Base-by-base conservation (phyloP, 2,888 invertebrate species). In the Piscicola geometra region DNA sequence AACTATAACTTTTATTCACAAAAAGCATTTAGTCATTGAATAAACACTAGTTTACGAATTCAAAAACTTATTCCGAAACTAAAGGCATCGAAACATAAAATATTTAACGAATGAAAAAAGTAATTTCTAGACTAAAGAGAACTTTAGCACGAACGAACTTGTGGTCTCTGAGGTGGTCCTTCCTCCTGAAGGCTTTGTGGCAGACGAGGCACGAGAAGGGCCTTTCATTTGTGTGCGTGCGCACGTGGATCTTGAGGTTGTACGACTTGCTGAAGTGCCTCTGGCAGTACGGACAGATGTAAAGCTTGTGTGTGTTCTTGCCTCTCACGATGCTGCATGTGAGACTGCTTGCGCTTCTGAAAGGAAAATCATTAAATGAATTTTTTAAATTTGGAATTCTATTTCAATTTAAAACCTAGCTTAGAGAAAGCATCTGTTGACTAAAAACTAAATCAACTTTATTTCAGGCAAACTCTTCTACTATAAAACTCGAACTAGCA, bases 251-350 rank as follows among this genome's bases (percentile, higher is more conserved):
- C 81, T 97, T 88, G 83, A 98, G 88, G 87, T 98, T 98, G 87
- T 95, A 98, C 28, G 93, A 94, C 87, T 98, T 98, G 77, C 96
- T 97, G 86, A 98, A 98, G 85, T 96, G 94, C n/a, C 97, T 90
- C 86, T 93, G 92, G 85, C 98, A 98, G 87, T 93, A 98, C 88
- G 94, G 93, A 88, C 98, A 98, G 83, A 98, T 96, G 86, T 96
- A 97, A 25, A 60, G 64, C 21, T 35, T 32, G 18, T n/a, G 28
- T 56, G 21, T 18, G 5, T 18, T 56, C n/a, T 56, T 56, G n/a
- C 21, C 21, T 25, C 25, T 56, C n/a, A n/a, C n/a, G 60, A 18
- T 56, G 3, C n/a, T 56, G 60, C n/a, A 25, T 56, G 5, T 56
- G 21, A 5, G 21, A n/a, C 60, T 56, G 15, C n/a, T n/a, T 56